Evolutionary conservation across 2,888 invertebrate genomes (phyloP).

Genomic region (Platynereis dumerilii): DNA sequence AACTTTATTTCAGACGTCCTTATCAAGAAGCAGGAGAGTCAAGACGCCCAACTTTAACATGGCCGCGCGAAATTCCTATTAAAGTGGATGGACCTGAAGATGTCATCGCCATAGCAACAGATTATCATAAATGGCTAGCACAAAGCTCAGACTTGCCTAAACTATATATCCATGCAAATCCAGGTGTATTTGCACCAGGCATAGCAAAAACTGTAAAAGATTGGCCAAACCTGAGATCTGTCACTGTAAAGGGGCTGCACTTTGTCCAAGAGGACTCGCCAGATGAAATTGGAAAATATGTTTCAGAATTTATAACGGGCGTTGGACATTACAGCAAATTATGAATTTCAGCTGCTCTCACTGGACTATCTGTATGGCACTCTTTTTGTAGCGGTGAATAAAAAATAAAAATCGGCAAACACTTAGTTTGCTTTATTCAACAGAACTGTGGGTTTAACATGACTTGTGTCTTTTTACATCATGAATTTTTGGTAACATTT

Average conservation of each 20-base stretch:
- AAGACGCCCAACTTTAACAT: background rate
- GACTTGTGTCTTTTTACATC: too few species aligned
- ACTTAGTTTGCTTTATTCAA: too few species aligned
- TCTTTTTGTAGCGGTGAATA: too few species aligned
- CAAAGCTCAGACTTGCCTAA: background rate
- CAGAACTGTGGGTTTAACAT: too few species aligned
- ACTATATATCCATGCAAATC: background rate
- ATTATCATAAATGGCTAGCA: background rate
- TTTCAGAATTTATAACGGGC: too few species aligned
- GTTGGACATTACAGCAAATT: too few species aligned
- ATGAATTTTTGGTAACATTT: too few species aligned
- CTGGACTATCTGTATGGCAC: too few species aligned
- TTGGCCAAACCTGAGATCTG: background rate
- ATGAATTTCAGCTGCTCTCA: too few species aligned
- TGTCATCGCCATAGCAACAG: background rate
- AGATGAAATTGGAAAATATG: background rate
- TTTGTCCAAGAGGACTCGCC: background rate
- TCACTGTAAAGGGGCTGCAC: background rate
- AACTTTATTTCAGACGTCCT: too few species aligned
- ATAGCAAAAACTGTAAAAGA: background rate
- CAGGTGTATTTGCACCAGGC: background rate
- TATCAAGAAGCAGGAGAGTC: background rate
- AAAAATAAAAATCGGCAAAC: too few species aligned
- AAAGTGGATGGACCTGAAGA: background rate
- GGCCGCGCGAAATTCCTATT: background rate